These are phyloP conservation scores for Tragelaphus imberbis DNA, from an alignment of 2,113 vertebrate genomes.

Conservation along the genomic window DNA sequence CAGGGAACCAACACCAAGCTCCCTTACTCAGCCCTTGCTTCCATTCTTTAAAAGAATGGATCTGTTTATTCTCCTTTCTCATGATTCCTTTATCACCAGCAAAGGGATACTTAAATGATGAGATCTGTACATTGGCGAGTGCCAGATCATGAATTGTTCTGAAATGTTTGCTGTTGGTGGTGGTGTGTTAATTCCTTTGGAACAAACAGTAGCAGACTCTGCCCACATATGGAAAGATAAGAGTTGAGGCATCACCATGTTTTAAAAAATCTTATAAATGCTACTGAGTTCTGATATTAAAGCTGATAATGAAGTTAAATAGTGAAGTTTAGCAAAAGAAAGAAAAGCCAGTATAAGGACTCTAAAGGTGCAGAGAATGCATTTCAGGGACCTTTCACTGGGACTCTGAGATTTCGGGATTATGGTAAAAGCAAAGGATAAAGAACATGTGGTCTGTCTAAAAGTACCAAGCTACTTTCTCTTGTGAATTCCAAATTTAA, in stretches of 20 bases:
- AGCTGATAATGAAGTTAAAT: neutral
- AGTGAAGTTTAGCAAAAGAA: neutral
- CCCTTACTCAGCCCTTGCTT: neutral
- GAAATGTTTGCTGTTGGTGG: neutral
- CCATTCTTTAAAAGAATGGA: neutral
- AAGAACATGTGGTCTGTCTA: neutral
- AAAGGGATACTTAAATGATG: neutral
- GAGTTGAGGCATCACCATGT: neutral
- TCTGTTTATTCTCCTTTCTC: neutral
- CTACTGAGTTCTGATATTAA: neutral
- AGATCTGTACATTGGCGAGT: neutral
- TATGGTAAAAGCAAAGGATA: neutral
- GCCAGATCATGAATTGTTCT: neutral
- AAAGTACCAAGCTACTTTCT: neutral
- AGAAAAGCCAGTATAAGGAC: neutral
- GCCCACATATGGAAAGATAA: neutral
- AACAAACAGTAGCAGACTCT: slow-evolving; percentile 31
- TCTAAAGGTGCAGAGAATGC: neutral
- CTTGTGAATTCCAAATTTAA: neutral
- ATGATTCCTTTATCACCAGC: neutral
- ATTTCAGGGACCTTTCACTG: neutral
- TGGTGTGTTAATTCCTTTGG: neutral
- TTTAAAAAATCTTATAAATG: slow-evolving; percentile 6
- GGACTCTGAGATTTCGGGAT: neutral
- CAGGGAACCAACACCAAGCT: neutral